Conservation (phyloP, 2,888 invertebrate genomes). For the Dolomedes plantarius region DNA sequence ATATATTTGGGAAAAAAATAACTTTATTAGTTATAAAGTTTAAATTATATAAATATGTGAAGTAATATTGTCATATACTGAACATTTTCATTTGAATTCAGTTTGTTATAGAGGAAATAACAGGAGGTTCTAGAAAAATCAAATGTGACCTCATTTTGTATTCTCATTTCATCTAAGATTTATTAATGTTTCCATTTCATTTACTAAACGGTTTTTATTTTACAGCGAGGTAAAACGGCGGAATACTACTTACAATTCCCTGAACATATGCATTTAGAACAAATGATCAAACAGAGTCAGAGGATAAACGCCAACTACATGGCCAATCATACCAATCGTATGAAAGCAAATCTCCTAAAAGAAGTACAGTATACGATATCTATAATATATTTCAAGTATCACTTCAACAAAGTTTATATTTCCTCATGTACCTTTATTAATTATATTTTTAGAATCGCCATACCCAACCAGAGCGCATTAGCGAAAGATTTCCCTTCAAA, state of each 20-base stretch:
- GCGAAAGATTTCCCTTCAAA: constrained; percentile 34
- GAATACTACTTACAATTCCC: constrained; percentile 77
- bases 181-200: too few relatives aligned
- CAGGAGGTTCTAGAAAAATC: too few relatives aligned
- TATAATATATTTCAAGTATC: too few relatives aligned
- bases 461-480: constrained; percentile 29
- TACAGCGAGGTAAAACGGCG: constrained; percentile 77
- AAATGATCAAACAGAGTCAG: constrained; percentile 73
- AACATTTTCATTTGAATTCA: too few relatives aligned
- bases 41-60: too few relatives aligned
- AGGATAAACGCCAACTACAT: constrained; percentile 73
- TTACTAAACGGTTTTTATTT: constrained; percentile 18
- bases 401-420: background rate
- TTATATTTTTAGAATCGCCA: constrained; percentile 38
- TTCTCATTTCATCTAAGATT: too few relatives aligned
- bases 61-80: too few relatives aligned
- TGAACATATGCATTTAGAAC: constrained; percentile 75
- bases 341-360: constrained; percentile 70
- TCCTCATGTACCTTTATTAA: background rate
- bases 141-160: too few relatives aligned
- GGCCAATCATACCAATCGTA: constrained; percentile 73
- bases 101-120: too few relatives aligned
- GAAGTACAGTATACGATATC: constrained; percentile 61
- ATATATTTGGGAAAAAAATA: too few relatives aligned
- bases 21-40: too few relatives aligned